Evolutionary conservation across 2,888 invertebrate genomes (phyloP), one percentile per base, ranked within the genome.

Genomic region (Phortica okadai): DNA sequence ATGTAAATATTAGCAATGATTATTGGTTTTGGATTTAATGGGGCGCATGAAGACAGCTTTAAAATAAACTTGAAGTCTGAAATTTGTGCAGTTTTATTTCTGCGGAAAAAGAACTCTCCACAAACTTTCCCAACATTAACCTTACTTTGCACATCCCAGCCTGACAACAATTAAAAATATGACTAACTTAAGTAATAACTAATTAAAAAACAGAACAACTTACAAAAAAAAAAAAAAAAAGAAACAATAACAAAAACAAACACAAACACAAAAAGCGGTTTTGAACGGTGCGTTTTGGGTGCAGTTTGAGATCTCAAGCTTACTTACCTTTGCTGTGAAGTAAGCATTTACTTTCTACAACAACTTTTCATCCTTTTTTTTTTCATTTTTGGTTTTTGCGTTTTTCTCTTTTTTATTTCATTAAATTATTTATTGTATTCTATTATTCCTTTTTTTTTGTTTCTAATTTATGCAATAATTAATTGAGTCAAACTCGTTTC

Each of bases 271-370:
- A 64, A 77, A 82, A 81, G 81, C 82, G 74, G 56, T 84, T 79
- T 73, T 74, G 16, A 75, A 16, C 76, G 74, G 85, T 87, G 88
- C 88, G 85, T 77, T 82, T 83, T 83, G 82, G 86, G 87, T 88
- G 88, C 89, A 84, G 77, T 81, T 79, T 77, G 81, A 79, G 81
- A 83, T 78, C 82, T 84, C 77, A 82, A 54, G 82, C 87, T 81
- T 82, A 88, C 88, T 88, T 88, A 88, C 88, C 88, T 88, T 83
- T 25, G 56, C 66, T 6, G 14, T 59, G 73, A 78, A 74, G 76
- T 76, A 80, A 83, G 84, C 84, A 83, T 85, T 85, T 83, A 81
- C 82, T 74, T 85, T 82, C 85, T 84, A 79, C 78, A 80, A 83
- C 81, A 81, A 81, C 79, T 77, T 78, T 69, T 81, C 80, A 76